Percentiles rank a stretch among this genome's conserved stretches.
Conservation (phyloP, 2,113 vertebrate genomes). For the Glaucidium brasilianum region DNA sequence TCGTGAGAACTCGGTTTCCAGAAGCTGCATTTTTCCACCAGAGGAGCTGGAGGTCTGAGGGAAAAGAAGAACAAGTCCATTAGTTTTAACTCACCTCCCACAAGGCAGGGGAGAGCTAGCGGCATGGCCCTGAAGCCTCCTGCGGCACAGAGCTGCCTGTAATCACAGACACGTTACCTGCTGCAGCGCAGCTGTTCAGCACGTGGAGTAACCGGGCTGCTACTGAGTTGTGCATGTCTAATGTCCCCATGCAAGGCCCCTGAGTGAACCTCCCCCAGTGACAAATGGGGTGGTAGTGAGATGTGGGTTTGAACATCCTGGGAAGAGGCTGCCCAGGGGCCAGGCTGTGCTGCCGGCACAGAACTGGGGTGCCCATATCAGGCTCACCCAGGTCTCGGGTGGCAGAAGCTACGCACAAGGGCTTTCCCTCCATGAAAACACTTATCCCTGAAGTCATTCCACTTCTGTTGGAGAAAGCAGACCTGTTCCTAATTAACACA, state of each 20-base stretch:
- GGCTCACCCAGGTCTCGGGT: not conserved
- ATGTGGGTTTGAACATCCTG: not conserved
- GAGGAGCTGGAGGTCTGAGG: conserved; percentile 75
- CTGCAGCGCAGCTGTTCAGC: not conserved
- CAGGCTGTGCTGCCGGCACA: not conserved
- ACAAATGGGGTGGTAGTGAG: not conserved
- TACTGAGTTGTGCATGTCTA: not conserved
- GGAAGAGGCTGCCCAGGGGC: not conserved
- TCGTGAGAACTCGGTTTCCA: conserved; percentile 90
- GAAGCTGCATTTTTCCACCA: conserved; percentile 87
- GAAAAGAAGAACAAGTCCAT: not conserved
- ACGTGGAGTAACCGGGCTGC: not conserved
- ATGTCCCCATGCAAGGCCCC: not conserved
- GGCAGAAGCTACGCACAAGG: not conserved
- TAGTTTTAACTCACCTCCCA: not conserved
- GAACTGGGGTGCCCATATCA: rapidly evolving
- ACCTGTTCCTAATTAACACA: not conserved
- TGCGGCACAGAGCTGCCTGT: not conserved
- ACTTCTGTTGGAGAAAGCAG: not conserved
- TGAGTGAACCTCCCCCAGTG: not conserved
- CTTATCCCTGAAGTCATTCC: not conserved
- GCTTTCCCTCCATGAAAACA: not conserved
- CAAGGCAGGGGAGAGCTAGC: not conserved
- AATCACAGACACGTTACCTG: not conserved
- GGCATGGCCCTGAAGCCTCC: not conserved